These are phyloP conservation scores for Mus spicilegus DNA, from an alignment of 2,113 vertebrate genomes.

Conservation along the genomic window DNA sequence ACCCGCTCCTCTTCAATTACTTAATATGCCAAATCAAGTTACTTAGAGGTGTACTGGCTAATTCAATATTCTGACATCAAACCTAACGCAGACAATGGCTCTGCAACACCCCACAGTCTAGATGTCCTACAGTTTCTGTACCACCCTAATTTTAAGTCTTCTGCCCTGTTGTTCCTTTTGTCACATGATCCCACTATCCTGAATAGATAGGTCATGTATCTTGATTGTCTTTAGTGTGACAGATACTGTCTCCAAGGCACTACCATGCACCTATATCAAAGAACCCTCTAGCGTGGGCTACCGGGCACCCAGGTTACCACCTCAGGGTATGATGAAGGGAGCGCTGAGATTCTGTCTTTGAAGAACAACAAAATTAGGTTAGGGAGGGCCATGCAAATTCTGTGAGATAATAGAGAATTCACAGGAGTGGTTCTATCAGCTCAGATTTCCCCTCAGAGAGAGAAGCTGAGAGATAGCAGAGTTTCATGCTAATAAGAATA, in stretches of 20 bases:
- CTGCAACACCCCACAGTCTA: neutral
- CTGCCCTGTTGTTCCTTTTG: neutral
- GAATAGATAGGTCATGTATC: neutral
- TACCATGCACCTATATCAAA: neutral
- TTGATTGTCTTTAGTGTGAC: neutral
- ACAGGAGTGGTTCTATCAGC: conserved; percentile 54
- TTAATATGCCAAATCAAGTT: neutral
- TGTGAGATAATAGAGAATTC: conserved; percentile 53
- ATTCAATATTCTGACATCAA: neutral
- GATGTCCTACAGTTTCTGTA: neutral
- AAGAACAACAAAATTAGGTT: conserved; percentile 67
- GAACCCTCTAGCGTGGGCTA: neutral
- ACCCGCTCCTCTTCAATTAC: neutral
- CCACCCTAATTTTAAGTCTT: neutral
- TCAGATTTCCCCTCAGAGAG: conserved; percentile 55
- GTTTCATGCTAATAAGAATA: conserved; percentile 67
- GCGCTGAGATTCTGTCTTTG: conserved; percentile 34
- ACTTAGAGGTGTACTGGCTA: neutral
- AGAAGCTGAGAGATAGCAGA: neutral
- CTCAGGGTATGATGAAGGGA: neutral
- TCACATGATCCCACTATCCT: neutral
- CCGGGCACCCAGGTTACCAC: neutral
- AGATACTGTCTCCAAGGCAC: neutral
- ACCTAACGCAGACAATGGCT: neutral
- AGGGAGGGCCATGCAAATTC: conserved; percentile 66